These are phyloP conservation scores for Aspiorhynchus laticeps DNA, from an alignment of 2,113 vertebrate species.

Conservation along the genomic window DNA sequence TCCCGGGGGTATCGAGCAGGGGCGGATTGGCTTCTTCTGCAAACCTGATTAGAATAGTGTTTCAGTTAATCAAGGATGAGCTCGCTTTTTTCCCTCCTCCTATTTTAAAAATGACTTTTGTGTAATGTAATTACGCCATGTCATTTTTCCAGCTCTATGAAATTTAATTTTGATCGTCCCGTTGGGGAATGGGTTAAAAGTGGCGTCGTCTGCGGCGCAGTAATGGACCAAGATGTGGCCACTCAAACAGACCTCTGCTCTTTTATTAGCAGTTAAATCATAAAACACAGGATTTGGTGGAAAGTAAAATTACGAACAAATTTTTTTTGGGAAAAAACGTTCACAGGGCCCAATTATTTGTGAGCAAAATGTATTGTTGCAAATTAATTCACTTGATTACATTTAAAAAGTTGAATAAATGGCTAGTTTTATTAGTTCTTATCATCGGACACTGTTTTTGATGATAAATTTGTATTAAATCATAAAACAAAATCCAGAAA, in stretches of 20 bases:
- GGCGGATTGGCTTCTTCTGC: slow-evolving; percentile 50
- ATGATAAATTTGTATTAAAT: too few species aligned
- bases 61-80: slow-evolving; percentile 60
- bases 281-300: too few species aligned
- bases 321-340: too few species aligned
- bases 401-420: too few species aligned
- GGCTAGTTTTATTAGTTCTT: too few species aligned
- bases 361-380: too few species aligned
- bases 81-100: slow-evolving; percentile 44
- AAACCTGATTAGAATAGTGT: slow-evolving; percentile 63
- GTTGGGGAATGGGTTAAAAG: slow-evolving; percentile 16
- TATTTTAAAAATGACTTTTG: slow-evolving; percentile 57
- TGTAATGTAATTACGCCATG: slow-evolving; percentile 62
- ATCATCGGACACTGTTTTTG: too few species aligned
- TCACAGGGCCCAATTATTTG: too few species aligned
- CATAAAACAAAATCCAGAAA: too few species aligned
- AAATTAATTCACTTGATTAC: too few species aligned
- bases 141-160: slow-evolving; percentile 46
- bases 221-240: neutral
- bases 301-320: too few species aligned
- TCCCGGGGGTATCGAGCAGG: slow-evolving; percentile 47
- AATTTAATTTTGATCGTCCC: slow-evolving; percentile 50
- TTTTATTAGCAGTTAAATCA: neutral
- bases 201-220: neutral
- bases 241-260: neutral